Evolutionary conservation across 2,797 vertebrate species (phyloP), one percentile per base, ranked within the genome.

Genomic region (Alosa sapidissima): DNA sequence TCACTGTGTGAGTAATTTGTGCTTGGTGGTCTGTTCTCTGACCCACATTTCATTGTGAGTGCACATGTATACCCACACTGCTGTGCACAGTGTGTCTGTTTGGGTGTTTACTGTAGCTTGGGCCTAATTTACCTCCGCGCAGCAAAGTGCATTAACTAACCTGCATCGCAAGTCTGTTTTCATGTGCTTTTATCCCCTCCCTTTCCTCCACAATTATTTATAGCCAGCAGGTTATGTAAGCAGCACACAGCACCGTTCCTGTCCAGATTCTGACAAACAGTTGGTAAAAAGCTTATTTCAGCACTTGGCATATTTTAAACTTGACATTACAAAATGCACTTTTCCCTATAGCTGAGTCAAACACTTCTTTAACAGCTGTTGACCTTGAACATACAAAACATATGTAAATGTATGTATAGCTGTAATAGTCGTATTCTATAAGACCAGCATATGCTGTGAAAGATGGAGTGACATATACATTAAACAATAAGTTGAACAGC

Each of bases 1-100:
- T 92, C 91, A 85, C 52, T 90, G 84, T 93, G 91, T 91, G 85
- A 81, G 83, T 87, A 86, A 90, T 92, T 91, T 88, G 91, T 89
- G 88, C 72, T 84, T 87, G 90, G 87, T 88, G 89, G 89, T 87
- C 87, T 78, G 36, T 47, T 16, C 41, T 78, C 72, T 21, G 72
- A 78, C 72, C 41, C 72, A 47, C 78, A 78, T 78, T 19, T 45
- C 14, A 14, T 47, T 78, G 72, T 21, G 8, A 78, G 72, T 45
- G 16, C 41, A 78, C 41, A 47, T 45, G 72, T 24, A 62, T 62
- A 21, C 58, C n/a, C 8, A 6, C 58, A 8, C 21, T 78, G 72
- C 72, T 16, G 41, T 1, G 5, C 36, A 47, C 24, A 78, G 36
- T 19, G 36, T 78, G 72, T 47, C 5, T 47, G 41, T 72, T 72